Percentiles rank a stretch among this genome's conserved stretches.
Evolutionary conservation across 2,113 vertebrate genomes (phyloP).

Genomic region (Cricetomys ansorgei): DNA sequence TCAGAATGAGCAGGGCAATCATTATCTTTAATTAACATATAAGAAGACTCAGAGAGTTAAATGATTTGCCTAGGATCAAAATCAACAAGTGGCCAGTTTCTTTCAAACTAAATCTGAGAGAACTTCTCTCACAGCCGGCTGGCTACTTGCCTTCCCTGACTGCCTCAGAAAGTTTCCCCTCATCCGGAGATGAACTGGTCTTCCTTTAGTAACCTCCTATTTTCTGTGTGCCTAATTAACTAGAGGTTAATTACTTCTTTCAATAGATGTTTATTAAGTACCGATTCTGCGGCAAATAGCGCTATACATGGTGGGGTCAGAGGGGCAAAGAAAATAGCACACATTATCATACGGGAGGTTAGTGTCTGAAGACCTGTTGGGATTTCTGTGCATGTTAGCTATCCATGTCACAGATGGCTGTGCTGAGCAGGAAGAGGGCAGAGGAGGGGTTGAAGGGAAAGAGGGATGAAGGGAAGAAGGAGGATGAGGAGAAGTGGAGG

Average conservation of each 20-base stretch:
- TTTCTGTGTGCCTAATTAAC: conserved; percentile 33
- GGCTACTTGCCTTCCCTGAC: neutral
- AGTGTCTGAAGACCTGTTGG: neutral
- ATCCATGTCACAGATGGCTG: neutral
- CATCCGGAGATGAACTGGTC: neutral
- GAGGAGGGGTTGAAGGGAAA: neutral
- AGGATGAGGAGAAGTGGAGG: neutral
- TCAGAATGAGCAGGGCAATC: conserved; percentile 25
- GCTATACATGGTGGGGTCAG: neutral
- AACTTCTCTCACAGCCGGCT: neutral
- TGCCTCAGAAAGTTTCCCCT: neutral
- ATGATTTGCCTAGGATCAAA: neutral
- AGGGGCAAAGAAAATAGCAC: neutral
- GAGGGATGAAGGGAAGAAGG: too few relatives aligned
- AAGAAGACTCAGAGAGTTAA: conserved; percentile 25
- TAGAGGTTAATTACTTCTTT: conserved; percentile 56
- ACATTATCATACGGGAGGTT: neutral
- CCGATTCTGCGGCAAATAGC: neutral
- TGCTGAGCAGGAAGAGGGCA: neutral
- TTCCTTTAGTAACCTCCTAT: neutral
- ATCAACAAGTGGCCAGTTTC: conserved; percentile 21
- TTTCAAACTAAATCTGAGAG: neutral
- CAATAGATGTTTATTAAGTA: conserved; percentile 26
- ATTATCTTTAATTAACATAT: conserved; percentile 41
- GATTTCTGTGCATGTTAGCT: neutral